Conservation (phyloP, 2,888 invertebrate genomes). For the Acanthosepion pharaonis region DNA sequence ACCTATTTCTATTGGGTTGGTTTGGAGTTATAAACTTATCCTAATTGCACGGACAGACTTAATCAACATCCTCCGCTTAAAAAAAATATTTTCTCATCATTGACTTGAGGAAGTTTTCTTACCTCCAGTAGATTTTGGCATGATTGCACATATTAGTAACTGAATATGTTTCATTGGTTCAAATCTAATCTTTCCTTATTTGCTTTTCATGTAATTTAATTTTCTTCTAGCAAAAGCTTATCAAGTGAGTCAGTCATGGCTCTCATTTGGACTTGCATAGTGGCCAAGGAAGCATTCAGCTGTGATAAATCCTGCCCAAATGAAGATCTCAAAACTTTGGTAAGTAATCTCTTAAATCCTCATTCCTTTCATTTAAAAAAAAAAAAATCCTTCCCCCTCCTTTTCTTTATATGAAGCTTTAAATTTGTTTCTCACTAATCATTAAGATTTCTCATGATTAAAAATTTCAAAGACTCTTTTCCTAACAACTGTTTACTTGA, state of each 20-base stretch:
- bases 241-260: neutral
- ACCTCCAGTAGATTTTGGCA: neutral
- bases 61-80: too few species aligned
- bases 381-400: neutral
- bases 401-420: neutral
- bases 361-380: slow-evolving; percentile 46
- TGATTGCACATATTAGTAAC: neutral
- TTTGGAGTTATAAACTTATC: too few species aligned
- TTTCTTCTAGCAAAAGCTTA: neutral
- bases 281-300: slow-evolving; percentile 16
- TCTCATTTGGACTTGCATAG: slow-evolving; percentile 24
- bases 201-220: neutral
- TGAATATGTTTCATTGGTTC: too few species aligned
- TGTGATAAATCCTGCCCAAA: slow-evolving; percentile 50
- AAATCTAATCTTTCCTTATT: too few species aligned
- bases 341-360: slow-evolving; percentile 46
- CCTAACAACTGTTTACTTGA: too few species aligned
- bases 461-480: too few species aligned
- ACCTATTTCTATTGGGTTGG: too few species aligned
- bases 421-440: neutral
- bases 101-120: neutral
- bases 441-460: too few species aligned
- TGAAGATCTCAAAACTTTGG: neutral
- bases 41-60: too few species aligned
- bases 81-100: too few species aligned